Evolutionary conservation across 2,888 invertebrate genomes (phyloP).

Genomic region (Drosophila robusta): DNA sequence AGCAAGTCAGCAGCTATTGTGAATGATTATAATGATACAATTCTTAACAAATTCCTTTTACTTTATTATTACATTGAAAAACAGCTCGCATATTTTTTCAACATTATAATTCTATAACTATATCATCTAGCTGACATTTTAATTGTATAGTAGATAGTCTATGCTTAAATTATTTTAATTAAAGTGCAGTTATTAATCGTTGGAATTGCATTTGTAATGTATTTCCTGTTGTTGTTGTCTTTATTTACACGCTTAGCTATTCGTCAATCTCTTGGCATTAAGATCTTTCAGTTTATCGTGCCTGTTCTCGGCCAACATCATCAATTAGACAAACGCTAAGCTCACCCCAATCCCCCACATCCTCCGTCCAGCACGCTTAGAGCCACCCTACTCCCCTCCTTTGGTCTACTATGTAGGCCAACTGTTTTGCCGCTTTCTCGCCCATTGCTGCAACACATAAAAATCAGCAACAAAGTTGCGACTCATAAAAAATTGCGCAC

Average conservation of each 20-base stretch:
- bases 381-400: background rate
- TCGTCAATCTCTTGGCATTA: constrained; percentile 31
- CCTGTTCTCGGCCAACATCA: constrained; percentile 31
- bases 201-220: constrained; percentile 20
- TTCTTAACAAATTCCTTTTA: background rate
- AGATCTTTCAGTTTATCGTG: constrained; percentile 34
- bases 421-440: constrained; percentile 72
- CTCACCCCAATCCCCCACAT: constrained; percentile 8
- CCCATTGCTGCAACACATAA: constrained; percentile 74
- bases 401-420: constrained; percentile 65
- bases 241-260: constrained; percentile 12
- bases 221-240: constrained; percentile 24
- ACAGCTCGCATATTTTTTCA: background rate
- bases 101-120: background rate
- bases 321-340: constrained; percentile 68
- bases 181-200: constrained; percentile 13
- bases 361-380: too few species aligned
- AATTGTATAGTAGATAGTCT: background rate
- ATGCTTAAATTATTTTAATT: constrained; percentile 3
- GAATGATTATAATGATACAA: too few species aligned
- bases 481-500: constrained; percentile 75
- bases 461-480: constrained; percentile 79
- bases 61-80: background rate
- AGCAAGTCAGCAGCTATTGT: too few species aligned
- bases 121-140: background rate